phyloP scores from a whole-genome alignment of 2,113 vertebrate species.

The Potamarius usumacintae region DNA sequence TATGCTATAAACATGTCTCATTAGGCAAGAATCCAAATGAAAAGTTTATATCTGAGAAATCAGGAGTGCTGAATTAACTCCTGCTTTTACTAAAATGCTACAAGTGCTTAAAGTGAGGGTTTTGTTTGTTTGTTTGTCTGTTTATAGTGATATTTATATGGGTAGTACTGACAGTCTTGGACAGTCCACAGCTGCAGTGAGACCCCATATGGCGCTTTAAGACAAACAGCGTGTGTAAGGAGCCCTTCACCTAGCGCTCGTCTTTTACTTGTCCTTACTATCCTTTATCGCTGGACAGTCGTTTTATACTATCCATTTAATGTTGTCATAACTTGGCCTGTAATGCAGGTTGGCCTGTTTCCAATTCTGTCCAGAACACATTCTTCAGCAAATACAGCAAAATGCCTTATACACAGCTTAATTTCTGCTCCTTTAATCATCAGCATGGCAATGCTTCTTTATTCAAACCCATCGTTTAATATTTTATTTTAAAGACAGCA shows the following conservation, averaged over 20 bases:
- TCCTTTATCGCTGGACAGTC: not conserved
- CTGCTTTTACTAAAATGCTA: not conserved
- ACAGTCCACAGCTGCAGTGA: conserved; percentile 32
- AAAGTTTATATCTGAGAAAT: not conserved
- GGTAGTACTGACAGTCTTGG: no score
- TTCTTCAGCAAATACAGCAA: not conserved
- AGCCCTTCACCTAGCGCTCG: conserved; percentile 8
- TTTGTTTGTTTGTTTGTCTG: not conserved
- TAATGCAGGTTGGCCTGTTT: not conserved
- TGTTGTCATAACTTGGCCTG: not conserved
- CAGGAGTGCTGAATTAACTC: not conserved
- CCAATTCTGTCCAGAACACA: not conserved
- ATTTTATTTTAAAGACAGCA: not conserved
- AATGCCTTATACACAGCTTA: not conserved
- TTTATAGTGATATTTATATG: not conserved
- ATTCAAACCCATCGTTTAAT: not conserved
- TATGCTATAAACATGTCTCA: not conserved
- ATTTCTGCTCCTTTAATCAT: not conserved
- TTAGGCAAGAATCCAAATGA: not conserved
- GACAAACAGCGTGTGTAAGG: conserved; percentile 26
- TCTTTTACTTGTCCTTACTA: not conserved
- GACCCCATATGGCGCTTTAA: conserved; percentile 20
- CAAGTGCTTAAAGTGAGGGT: not conserved
- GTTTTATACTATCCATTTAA: conserved; percentile 9
- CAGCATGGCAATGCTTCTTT: not conserved